phyloP scores from a whole-genome alignment of 1,140 invertebrate species.

The Zaprionus africanus region DNA sequence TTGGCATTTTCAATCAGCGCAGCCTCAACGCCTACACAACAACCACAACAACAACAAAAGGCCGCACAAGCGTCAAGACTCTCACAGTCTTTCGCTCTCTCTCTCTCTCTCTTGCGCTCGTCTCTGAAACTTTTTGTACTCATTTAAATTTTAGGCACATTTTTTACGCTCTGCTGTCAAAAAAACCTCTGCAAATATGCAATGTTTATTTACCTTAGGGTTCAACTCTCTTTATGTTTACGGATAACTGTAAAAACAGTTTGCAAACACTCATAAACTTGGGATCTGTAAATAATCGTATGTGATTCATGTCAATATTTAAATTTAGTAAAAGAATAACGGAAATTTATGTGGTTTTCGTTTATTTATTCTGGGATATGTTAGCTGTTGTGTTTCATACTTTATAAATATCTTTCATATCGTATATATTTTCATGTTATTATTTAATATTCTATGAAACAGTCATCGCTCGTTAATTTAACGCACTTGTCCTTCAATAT shows the following conservation, averaged over 20 bases:
- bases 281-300: background rate
- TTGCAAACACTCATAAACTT: background rate
- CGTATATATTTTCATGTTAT: too few relatives aligned
- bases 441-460: conserved; percentile 19
- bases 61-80: background rate
- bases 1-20: conserved; percentile 64
- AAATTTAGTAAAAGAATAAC: conserved; percentile 16
- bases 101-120: background rate
- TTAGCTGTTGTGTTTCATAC: too few relatives aligned
- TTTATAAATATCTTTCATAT: too few relatives aligned
- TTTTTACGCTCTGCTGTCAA: conserved; percentile 41
- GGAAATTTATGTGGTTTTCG: background rate
- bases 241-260: conserved; percentile 43
- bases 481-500: conserved; percentile 49
- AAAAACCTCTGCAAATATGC: conserved; percentile 48
- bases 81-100: background rate
- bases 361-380: too few relatives aligned
- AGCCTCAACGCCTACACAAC: conserved; percentile 41
- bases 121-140: conserved; percentile 23
- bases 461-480: conserved; percentile 19
- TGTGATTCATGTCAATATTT: background rate
- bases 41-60: background rate
- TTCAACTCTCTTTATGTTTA: conserved; percentile 29
- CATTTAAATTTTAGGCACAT: conserved; percentile 55
- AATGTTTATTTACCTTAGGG: conserved; percentile 53